Evolutionary conservation across 2,888 invertebrate genomes (phyloP), one percentile per base, ranked within the genome.

Genomic region (Coelinius sp.): DNA sequence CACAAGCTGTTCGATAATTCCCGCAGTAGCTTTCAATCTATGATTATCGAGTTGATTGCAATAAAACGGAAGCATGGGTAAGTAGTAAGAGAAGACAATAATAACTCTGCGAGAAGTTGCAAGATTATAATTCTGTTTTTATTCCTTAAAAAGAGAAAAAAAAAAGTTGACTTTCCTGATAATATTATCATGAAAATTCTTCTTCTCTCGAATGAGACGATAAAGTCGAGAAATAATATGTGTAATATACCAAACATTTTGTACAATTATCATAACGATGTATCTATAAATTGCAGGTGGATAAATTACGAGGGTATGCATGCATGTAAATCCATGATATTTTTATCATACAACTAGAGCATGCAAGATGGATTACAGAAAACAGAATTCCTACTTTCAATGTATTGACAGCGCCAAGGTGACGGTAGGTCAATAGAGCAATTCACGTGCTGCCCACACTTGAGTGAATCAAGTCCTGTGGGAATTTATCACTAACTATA

Each of bases 11-110:
- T 59, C 35, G 59, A 59, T 35, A 59, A 35, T 35, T 3, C 14
- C 59, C 17, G 35, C 49, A 49, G 17, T 59, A 59, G 59, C 59
- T 20, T 35, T 17, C 59, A 35, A 59, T 59, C 59, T 59, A 59
- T 59, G 59, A 59, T 59, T 59, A 59, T 35, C 31, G 17, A 59
- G 14, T 59, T 59, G 59, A 59, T 59, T 59, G 59, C 59, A 59
- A 59, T 59, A 35, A 59, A 59, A 59, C 59, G 59, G 59, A 59
- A 59, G 59, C 59, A 35, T 35, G 35, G 31, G 59, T 8, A 8
- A 59, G 31, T 59, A 20, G 12, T 31, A 59, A 20, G 10, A 27
- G 22, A 53, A 14, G 35, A 35, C 31, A 59, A 59, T 35, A 59
- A 59, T 35, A 17, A 20, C 35, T 20, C 31, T 31, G 31, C 7